phyloP scores from a whole-genome alignment of 1,140 invertebrate species.

The Procambarus clarkii region DNA sequence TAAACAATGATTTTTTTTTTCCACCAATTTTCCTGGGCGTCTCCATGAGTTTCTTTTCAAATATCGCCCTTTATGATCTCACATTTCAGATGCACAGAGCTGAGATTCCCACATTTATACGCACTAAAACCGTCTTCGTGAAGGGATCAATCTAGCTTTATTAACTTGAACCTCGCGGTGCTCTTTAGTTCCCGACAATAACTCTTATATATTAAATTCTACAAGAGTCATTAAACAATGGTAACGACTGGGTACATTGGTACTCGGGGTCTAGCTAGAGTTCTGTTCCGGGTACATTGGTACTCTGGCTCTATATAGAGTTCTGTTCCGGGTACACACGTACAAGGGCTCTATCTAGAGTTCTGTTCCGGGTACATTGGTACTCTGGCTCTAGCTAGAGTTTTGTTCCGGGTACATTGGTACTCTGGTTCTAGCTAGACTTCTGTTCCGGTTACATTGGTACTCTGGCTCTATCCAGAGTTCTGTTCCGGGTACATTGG shows the following conservation, averaged over 20 bases:
- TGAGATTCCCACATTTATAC: background rate
- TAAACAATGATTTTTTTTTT: background rate
- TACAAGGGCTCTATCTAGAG: no score
- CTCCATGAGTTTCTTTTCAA: background rate
- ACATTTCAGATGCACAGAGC: background rate
- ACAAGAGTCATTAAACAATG: background rate
- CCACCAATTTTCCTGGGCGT: background rate
- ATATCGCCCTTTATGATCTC: background rate
- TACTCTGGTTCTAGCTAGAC: no score
- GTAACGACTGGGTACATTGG: background rate
- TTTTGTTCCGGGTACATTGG: no score
- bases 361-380: no score
- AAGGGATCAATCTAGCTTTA: conserved; percentile 8
- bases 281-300: no score
- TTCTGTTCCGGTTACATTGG: no score
- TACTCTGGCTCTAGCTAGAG: no score
- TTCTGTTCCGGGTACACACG: no score
- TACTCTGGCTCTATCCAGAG: no score
- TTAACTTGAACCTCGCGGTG: background rate
- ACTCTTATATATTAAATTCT: background rate
- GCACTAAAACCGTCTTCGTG: background rate
- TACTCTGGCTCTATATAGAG: no score
- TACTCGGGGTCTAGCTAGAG: no score
- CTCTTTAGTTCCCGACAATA: background rate
- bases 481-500: no score